Percentiles rank a stretch among this genome's conserved stretches.
These are phyloP conservation scores for Leptodactylus fuscus DNA, from an alignment of 2,113 vertebrate species.

Conservation along the genomic window DNA sequence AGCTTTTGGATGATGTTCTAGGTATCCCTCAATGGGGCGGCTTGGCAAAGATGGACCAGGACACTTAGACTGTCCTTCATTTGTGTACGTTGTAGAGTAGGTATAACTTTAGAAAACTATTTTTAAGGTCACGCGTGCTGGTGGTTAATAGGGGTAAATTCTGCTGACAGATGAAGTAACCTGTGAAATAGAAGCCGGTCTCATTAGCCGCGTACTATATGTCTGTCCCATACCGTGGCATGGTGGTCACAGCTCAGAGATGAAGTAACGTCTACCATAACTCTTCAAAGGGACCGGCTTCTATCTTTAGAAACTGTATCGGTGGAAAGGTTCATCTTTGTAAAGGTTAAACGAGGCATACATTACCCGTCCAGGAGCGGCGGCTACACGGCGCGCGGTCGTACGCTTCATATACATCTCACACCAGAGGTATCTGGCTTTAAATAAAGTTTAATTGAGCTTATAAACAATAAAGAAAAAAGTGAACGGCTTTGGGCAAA, in stretches of 20 bases:
- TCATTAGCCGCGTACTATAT: not conserved
- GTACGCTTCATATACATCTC: slow-evolving; percentile 14
- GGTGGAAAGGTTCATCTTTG: not conserved
- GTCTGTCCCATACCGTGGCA: not conserved
- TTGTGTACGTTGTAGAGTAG: no score
- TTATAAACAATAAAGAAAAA: slow-evolving; percentile 39
- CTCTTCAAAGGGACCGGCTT: not conserved
- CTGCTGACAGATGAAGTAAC: not conserved
- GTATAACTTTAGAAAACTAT: no score
- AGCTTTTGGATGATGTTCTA: no score
- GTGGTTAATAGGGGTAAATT: no score
- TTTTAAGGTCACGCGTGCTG: no score
- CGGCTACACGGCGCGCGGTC: not conserved
- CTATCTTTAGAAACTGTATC: slow-evolving; percentile 42
- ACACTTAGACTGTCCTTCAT: no score
- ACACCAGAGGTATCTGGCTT: slow-evolving; percentile 15
- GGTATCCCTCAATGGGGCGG: no score
- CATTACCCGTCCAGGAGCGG: not conserved
- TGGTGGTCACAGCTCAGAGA: not conserved
- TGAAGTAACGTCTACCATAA: not conserved
- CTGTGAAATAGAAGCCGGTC: not conserved
- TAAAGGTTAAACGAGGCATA: slow-evolving; percentile 48
- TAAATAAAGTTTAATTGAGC: slow-evolving; percentile 49
- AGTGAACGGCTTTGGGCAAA: slow-evolving; percentile 25
- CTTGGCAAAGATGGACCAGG: no score